Evolutionary conservation across 1,140 invertebrate genomes (phyloP).

Genomic region (Acromyrmex heyeri): DNA sequence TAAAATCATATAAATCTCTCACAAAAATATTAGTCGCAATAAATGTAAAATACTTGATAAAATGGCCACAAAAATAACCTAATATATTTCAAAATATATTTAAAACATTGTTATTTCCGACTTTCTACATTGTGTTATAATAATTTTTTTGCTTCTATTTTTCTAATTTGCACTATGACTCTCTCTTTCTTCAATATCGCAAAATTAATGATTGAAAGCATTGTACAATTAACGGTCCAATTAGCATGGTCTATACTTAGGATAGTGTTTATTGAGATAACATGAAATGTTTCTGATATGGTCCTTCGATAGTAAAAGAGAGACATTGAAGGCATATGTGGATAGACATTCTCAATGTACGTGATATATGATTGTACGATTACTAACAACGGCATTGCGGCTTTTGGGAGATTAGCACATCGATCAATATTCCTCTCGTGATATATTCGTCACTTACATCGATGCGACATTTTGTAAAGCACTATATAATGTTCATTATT

Average conservation of each 20-base stretch:
- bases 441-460: constrained; percentile 9
- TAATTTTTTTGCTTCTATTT: background rate
- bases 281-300: constrained; percentile 15
- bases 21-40: background rate
- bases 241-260: constrained; percentile 1
- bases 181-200: background rate
- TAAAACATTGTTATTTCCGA: background rate
- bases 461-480: background rate
- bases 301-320: constrained; percentile 20
- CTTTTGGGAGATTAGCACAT: constrained; percentile 41
- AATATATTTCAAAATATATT: background rate
- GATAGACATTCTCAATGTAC: background rate
- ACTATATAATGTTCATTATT: background rate
- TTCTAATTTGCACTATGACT: background rate
- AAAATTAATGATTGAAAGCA: constrained; percentile 34
- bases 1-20: background rate
- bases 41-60: background rate
- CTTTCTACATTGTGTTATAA: background rate
- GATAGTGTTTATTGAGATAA: constrained; percentile 34
- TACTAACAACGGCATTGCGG: constrained; percentile 11
- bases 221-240: constrained; percentile 6
- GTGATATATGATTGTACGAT: constrained; percentile 40
- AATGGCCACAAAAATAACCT: background rate
- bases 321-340: background rate
- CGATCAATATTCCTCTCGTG: constrained; percentile 29